Evolutionary conservation across 1,140 invertebrate genomes (phyloP).

Genomic region (Microplitis mediator): DNA sequence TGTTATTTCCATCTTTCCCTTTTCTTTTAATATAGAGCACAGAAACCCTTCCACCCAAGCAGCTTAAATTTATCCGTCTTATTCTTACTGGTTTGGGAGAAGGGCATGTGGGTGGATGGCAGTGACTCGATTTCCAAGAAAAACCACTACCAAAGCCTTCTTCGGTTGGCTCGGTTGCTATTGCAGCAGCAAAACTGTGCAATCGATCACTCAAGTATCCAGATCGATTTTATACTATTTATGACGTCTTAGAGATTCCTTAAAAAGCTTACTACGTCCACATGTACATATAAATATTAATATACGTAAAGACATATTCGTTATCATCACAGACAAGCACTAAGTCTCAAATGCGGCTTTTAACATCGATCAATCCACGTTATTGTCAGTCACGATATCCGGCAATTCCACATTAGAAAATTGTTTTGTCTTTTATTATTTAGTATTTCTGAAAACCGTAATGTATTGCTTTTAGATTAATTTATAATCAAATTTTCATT

Average conservation of each 20-base stretch:
- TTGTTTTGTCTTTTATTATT: background rate
- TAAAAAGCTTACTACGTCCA: background rate
- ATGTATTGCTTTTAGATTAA: background rate
- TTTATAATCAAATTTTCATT: no score
- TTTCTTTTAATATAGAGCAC: background rate
- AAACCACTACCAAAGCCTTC: background rate
- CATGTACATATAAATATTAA: background rate
- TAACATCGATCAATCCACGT: background rate
- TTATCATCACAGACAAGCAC: background rate
- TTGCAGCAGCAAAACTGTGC: background rate
- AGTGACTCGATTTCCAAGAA: background rate
- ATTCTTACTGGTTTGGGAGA: background rate
- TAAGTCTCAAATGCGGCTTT: background rate
- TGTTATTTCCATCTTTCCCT: no score
- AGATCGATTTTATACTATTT: slow-evolving; percentile 3
- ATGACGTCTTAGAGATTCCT: background rate
- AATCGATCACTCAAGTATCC: slow-evolving; percentile 2
- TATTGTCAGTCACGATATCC: background rate
- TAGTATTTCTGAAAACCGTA: background rate
- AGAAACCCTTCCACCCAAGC: background rate
- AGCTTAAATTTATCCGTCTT: slow-evolving; percentile 19
- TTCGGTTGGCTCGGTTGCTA: background rate
- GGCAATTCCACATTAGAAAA: background rate
- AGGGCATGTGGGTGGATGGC: background rate
- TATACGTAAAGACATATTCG: background rate